phyloP scores from a whole-genome alignment of 2,888 invertebrate genomes.

The Amblyjoppa fuscipennis region DNA sequence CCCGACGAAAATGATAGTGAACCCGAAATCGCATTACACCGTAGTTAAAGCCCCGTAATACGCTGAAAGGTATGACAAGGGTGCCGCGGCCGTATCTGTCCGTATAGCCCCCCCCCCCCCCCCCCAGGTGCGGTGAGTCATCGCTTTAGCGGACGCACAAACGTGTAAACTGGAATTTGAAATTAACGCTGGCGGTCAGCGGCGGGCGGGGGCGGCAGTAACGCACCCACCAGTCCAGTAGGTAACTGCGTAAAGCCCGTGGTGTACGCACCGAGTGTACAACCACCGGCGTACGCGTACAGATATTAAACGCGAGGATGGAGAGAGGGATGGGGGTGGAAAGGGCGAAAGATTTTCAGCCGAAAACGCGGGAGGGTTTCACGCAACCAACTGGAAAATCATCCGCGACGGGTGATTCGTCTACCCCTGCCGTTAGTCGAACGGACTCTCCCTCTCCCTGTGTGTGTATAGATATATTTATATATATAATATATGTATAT shows the following conservation, averaged over 20 bases:
- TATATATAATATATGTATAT: too few relatives aligned
- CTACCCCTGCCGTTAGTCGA: slow-evolving; percentile 68
- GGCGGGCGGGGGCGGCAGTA: slow-evolving; percentile 20
- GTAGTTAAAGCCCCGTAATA: slow-evolving; percentile 13
- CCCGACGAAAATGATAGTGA: slow-evolving; percentile 19
- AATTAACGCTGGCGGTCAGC: slow-evolving; percentile 54
- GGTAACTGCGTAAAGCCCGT: slow-evolving; percentile 41
- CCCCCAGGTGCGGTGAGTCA: slow-evolving; percentile 45
- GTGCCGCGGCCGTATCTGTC: background rate
- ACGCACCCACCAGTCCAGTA: slow-evolving; percentile 23
- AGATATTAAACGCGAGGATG: slow-evolving; percentile 48
- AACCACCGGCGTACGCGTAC: slow-evolving; percentile 19
- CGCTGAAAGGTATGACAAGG: slow-evolving; percentile 16
- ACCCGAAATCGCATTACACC: slow-evolving; percentile 10
- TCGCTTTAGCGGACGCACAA: slow-evolving; percentile 48
- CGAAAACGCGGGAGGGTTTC: slow-evolving; percentile 66
- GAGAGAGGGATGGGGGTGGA: slow-evolving; percentile 16
- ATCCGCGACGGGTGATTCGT: slow-evolving; percentile 78
- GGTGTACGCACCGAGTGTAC: slow-evolving; percentile 41
- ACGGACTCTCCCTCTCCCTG: slow-evolving; percentile 53
- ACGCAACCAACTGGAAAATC: slow-evolving; percentile 79
- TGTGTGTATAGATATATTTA: slow-evolving; percentile 8
- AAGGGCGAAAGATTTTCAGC: slow-evolving; percentile 46
- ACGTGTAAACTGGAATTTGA: slow-evolving; percentile 62
- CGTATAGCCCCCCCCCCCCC: background rate